These are phyloP conservation scores for Operophtera brumata DNA, from an alignment of 2,888 invertebrate species.

Conservation along the genomic window DNA sequence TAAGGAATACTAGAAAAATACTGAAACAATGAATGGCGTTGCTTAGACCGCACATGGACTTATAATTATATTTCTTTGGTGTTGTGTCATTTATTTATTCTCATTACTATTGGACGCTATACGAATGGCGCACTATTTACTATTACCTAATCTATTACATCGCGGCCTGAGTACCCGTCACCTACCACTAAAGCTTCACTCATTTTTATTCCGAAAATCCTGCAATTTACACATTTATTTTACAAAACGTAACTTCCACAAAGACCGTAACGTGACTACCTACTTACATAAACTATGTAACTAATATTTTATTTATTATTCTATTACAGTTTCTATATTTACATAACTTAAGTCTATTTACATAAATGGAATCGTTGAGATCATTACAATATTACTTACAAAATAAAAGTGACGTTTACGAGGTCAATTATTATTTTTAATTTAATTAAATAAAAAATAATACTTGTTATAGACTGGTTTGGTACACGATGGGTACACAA, in stretches of 20 bases:
- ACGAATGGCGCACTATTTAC: slow-evolving; percentile 58
- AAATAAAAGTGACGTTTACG: slow-evolving; percentile 63
- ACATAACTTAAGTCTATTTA: slow-evolving; percentile 68
- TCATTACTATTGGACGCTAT: slow-evolving; percentile 75
- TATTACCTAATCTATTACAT: slow-evolving; percentile 40
- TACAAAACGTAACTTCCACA: slow-evolving; percentile 45
- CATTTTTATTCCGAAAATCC: slow-evolving; percentile 30
- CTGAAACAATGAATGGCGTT: slow-evolving; percentile 71
- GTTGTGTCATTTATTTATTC: slow-evolving; percentile 64
- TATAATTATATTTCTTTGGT: slow-evolving; percentile 75
- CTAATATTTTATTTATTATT: slow-evolving; percentile 41
- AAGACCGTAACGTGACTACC: slow-evolving; percentile 46
- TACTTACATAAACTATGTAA: slow-evolving; percentile 46
- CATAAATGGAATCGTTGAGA: slow-evolving; percentile 80
- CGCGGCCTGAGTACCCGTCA: slow-evolving; percentile 46
- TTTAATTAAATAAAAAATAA: slow-evolving; percentile 66
- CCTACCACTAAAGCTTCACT: slow-evolving; percentile 32
- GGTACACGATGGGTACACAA: slow-evolving; percentile 56
- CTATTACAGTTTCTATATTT: slow-evolving; percentile 54
- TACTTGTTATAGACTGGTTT: slow-evolving; percentile 75
- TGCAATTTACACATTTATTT: slow-evolving; percentile 37
- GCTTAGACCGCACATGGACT: slow-evolving; percentile 64
- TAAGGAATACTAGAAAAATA: slow-evolving; percentile 69
- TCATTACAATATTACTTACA: slow-evolving; percentile 72
- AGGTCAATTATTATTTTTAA: slow-evolving; percentile 57